These are phyloP conservation scores for Andrena trimmerana DNA, from an alignment of 2,888 invertebrate genomes.

Conservation along the genomic window DNA sequence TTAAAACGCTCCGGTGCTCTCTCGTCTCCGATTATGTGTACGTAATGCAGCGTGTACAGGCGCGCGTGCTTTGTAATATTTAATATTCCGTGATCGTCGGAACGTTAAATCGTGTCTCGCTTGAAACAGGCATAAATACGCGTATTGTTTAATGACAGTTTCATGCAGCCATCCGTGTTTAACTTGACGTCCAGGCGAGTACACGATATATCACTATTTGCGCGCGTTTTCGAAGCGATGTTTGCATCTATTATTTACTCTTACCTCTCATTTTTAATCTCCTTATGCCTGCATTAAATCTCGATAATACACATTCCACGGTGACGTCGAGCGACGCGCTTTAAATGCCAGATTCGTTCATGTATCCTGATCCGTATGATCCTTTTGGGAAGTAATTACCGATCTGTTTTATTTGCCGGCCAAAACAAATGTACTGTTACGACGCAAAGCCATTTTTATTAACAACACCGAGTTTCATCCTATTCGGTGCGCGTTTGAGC, in stretches of 20 bases:
- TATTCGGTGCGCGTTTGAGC: too few relatives aligned
- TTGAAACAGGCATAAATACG: constrained; percentile 6
- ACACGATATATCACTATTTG: neutral
- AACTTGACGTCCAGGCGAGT: neutral
- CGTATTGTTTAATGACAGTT: constrained; percentile 16
- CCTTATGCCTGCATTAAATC: neutral
- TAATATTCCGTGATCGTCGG: neutral
- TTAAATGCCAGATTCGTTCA: too few relatives aligned
- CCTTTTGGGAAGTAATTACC: too few relatives aligned
- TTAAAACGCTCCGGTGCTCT: neutral
- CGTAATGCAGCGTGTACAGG: neutral
- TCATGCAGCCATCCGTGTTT: neutral
- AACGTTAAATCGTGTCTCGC: constrained; percentile 27
- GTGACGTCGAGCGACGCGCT: too few relatives aligned
- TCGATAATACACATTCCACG: neutral
- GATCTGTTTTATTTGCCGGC: too few relatives aligned
- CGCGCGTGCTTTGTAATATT: constrained; percentile 6
- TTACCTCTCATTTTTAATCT: neutral
- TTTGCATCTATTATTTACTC: constrained; percentile 11
- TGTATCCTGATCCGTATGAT: too few relatives aligned
- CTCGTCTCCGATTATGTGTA: neutral
- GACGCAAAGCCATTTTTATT: too few relatives aligned
- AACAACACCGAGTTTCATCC: too few relatives aligned
- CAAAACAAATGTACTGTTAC: too few relatives aligned
- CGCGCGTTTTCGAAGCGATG: neutral